Evolutionary conservation across 1,140 invertebrate genomes (phyloP), one percentile per base, ranked within the genome.

Genomic region (Rhizoglyphus robini): DNA sequence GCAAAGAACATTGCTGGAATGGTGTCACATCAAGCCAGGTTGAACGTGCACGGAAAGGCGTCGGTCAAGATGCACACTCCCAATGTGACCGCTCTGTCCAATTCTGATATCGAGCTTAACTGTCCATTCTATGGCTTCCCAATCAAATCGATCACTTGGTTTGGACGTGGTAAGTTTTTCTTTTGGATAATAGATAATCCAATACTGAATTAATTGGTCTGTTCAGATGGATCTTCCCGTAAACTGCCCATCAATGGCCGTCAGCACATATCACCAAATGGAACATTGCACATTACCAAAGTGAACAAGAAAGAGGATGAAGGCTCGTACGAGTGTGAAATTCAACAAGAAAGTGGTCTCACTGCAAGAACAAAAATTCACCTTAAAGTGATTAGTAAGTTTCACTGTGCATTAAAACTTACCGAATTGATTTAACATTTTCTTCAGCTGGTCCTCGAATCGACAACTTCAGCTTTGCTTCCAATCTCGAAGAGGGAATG

Each of bases 1-100:
- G 87, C 87, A 0, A 83, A 83, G 71, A 91, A 90, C 77, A 79
- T 84, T 49, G 86, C 87, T 36, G 88, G 88, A 46, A 80, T 81
- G 74, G 82, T 83, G 34, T 80, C 80, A 13, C 87, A 91, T 78
- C 81, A 83, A 20, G 86, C 86, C 15, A 80, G 87, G 67, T 79
- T 92, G 46, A 90, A 90, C 76, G 83, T 93, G 71, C 90, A 90
- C 75, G 78, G 77, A 2, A 63, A 65, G 34, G 77, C 76, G 2
- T 74, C 71, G 61, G 73, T 80, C 18, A 73, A 76, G 46, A 20
- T 30, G 11, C 72, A 72, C 30, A 76, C 77, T 74, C 66, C 70
- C 11, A 76, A 79, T 29, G 64, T 57, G 46, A 76, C 77, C 15
- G 77, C 76, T 1, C 74, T 79, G 30, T 76, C 77, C 3, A 75